These are phyloP conservation scores for Notarius quadriscutis DNA, from an alignment of 2,113 vertebrate species.

Conservation along the genomic window DNA sequence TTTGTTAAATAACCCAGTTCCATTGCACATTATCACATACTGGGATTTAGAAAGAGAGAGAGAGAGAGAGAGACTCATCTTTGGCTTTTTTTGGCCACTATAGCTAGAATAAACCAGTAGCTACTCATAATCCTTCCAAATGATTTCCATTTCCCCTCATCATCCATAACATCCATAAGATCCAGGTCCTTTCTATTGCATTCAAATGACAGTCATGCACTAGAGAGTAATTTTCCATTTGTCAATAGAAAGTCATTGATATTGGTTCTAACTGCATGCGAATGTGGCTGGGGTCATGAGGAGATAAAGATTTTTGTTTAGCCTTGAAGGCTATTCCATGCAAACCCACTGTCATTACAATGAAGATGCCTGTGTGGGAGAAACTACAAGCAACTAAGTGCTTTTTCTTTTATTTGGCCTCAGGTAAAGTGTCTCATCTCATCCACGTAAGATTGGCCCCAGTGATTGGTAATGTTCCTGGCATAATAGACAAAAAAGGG, in stretches of 20 bases:
- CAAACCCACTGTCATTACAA: slow-evolving; percentile 1
- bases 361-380: background rate
- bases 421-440: slow-evolving; percentile 24
- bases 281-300: slow-evolving; percentile 18
- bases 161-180: background rate
- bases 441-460: slow-evolving; percentile 7
- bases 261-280: slow-evolving; percentile 18
- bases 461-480: slow-evolving; percentile 23
- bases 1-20: background rate
- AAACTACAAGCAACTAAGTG: background rate
- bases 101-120: background rate
- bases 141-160: slow-evolving; percentile 15
- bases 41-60: background rate
- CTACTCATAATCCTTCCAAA: background rate
- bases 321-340: background rate
- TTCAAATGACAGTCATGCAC: slow-evolving; percentile 13
- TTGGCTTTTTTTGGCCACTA: background rate
- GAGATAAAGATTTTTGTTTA: slow-evolving; percentile 8
- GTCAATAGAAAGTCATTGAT: slow-evolving; percentile 31
- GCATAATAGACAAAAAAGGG: slow-evolving; percentile 35
- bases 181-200: background rate
- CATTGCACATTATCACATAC: background rate
- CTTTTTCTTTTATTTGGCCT: background rate
- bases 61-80: background rate
- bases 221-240: slow-evolving; percentile 27